Percentiles rank a stretch among this genome's conserved stretches.
These are phyloP conservation scores for Hippasteria phrygiana DNA, from an alignment of 53 echinoderm and acorn worm species.

Conservation along the genomic window DNA sequence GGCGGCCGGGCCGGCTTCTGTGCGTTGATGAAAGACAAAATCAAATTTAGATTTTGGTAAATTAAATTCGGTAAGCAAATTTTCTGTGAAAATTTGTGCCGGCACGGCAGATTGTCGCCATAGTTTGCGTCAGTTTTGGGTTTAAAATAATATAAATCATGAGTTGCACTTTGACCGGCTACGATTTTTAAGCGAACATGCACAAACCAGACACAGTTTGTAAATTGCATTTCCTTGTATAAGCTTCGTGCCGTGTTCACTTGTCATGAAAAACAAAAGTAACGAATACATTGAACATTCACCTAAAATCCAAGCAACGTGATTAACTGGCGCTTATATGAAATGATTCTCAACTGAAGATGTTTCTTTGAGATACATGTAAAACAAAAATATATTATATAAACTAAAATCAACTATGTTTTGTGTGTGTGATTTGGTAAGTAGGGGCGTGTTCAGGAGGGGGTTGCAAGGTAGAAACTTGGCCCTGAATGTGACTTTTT, in stretches of 20 bases:
- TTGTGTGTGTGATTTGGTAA: no score
- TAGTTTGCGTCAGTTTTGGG: slow-evolving; percentile 31
- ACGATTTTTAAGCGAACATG: not conserved
- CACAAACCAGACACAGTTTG: not conserved
- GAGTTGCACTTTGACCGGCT: not conserved
- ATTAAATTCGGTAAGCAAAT: slow-evolving; percentile 61
- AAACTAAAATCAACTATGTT: no score
- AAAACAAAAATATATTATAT: no score
- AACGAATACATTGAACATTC: no score
- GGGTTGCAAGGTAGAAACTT: no score
- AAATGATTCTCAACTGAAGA: no score
- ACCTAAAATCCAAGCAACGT: no score
- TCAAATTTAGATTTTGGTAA: slow-evolving; percentile 54
- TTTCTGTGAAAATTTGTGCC: slow-evolving; percentile 22
- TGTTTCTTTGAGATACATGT: no score
- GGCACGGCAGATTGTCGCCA: slow-evolving; percentile 50
- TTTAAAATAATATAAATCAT: not conserved
- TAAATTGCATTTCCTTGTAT: not conserved
- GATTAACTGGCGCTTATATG: no score
- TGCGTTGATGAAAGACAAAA: slow-evolving; percentile 52
- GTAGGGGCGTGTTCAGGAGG: no score
- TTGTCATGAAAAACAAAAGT: no score
- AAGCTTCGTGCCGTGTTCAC: not conserved
- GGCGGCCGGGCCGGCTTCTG: slow-evolving; percentile 29
- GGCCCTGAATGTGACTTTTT: no score